Evolutionary conservation across 2,888 invertebrate species (phyloP), one percentile per base, ranked within the genome.

Genomic region (Agrotis segetum): DNA sequence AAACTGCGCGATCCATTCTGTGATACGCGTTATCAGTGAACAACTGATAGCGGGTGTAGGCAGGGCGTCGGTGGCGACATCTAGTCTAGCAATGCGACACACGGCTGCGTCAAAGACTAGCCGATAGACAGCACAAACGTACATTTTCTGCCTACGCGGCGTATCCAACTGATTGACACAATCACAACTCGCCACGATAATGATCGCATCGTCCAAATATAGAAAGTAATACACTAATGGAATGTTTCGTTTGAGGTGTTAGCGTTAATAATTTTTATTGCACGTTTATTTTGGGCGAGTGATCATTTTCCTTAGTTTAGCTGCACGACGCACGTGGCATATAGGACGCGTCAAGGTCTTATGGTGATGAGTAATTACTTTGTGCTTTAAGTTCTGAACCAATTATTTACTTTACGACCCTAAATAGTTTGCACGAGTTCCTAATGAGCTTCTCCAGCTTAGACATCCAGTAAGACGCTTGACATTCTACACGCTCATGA

Each of bases 51-150:
- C 78, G 76, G 56, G 77, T 80, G 82, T 83, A 84, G 88, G 59
- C 77, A 88, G 87, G 90, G 87, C 87, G 87, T 59, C 79, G 61
- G 87, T 89, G 91, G 92, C 90, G 94, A 88, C 93, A 91, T 83
- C 89, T 90, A 88, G 93, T 93, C 93, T 94, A 81, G 87, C 72
- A 56, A 71, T 55, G 52, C 82, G 77, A 62, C 66, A 74, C 70
- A 64, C 74, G 68, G 68, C 67, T 47, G 71, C 61, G 53, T 70
- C 82, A 86, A 85, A 86, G 81, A 81, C 55, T 69, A 82, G 64
- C 44, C 60, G 67, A 69, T 47, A 81, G 81, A 77, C 71, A 71
- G 59, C 29, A 34, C 61, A 59, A 53, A 70, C 59, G 65, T 66
- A 74, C 40, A 40, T 40, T 40, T 83, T 74, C 77, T 77, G 50